Conservation (phyloP, 2,888 invertebrate genomes). For the Ichneumon xanthorius region DNA sequence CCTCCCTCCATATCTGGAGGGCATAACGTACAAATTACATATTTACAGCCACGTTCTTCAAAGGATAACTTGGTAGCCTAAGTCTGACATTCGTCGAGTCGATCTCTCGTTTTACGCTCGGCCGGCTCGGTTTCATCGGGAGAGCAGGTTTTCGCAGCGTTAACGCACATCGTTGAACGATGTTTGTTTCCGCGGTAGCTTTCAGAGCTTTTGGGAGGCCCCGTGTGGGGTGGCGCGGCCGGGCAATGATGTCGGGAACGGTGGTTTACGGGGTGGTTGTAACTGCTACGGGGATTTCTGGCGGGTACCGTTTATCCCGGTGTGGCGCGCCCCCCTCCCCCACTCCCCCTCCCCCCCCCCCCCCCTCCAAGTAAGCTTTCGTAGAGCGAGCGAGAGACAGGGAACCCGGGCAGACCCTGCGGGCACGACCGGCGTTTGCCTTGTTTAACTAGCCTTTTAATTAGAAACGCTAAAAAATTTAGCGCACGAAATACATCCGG, state of each 20-base stretch:
- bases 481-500: constrained; percentile 82
- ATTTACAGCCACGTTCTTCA: constrained; percentile 70
- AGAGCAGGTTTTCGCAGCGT: constrained; percentile 59
- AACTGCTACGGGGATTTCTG: constrained; percentile 55
- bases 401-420: constrained; percentile 71
- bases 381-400: constrained; percentile 52
- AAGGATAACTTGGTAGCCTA: constrained; percentile 60
- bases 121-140: constrained; percentile 20
- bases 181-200: constrained; percentile 81
- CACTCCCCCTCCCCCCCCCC: constrained; percentile 17
- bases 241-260: constrained; percentile 55
- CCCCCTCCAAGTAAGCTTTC: constrained; percentile 72
- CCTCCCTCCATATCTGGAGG: constrained; percentile 10
- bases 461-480: constrained; percentile 85
- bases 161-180: constrained; percentile 71
- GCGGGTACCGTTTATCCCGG: constrained; percentile 32
- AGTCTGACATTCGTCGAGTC: constrained; percentile 26
- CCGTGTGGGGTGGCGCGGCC: constrained; percentile 54
- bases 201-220: constrained; percentile 72
- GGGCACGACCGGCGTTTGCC: constrained; percentile 78
- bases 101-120: constrained; percentile 35
- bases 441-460: constrained; percentile 86
- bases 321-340: constrained; percentile 27
- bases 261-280: constrained; percentile 55
- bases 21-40: constrained; percentile 66